Conservation (phyloP, 1,140 invertebrate genomes). For the Meloidogyne hapla region DNA sequence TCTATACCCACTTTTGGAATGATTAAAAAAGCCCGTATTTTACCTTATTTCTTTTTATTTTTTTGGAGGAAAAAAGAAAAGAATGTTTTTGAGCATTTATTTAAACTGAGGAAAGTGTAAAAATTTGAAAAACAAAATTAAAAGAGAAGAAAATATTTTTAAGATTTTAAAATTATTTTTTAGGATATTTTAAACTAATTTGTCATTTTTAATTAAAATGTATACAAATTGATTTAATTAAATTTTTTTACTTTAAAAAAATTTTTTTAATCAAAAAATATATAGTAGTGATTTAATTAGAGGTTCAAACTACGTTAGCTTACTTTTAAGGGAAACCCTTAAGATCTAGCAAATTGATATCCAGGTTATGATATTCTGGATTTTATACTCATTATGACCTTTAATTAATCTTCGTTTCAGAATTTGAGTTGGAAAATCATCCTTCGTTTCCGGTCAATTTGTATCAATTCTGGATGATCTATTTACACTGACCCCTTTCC, state of each 20-base stretch:
- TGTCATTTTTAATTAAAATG: conserved; percentile 3
- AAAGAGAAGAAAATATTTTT: not conserved
- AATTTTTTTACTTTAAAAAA: too few relatives aligned
- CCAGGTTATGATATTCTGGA: too few relatives aligned
- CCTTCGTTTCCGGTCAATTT: too few relatives aligned
- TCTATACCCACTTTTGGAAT: not conserved
- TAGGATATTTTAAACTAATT: not conserved
- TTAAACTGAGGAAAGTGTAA: not conserved
- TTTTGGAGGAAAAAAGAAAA: not conserved
- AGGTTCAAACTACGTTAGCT: too few relatives aligned
- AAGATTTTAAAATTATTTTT: not conserved
- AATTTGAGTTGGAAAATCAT: too few relatives aligned
- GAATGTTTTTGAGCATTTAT: not conserved
- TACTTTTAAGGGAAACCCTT: too few relatives aligned
- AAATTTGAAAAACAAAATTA: not conserved
- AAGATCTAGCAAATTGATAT: too few relatives aligned
- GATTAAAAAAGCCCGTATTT: not conserved
- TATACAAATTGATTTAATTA: not conserved
- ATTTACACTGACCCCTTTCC: too few relatives aligned
- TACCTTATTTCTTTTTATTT: not conserved
- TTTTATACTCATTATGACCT: too few relatives aligned
- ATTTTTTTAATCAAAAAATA: not conserved
- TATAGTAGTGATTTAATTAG: not conserved
- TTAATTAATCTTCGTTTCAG: too few relatives aligned
- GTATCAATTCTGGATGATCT: too few relatives aligned